Evolutionary conservation across 2,113 vertebrate genomes (phyloP).

Genomic region (Heterochromis multidens): DNA sequence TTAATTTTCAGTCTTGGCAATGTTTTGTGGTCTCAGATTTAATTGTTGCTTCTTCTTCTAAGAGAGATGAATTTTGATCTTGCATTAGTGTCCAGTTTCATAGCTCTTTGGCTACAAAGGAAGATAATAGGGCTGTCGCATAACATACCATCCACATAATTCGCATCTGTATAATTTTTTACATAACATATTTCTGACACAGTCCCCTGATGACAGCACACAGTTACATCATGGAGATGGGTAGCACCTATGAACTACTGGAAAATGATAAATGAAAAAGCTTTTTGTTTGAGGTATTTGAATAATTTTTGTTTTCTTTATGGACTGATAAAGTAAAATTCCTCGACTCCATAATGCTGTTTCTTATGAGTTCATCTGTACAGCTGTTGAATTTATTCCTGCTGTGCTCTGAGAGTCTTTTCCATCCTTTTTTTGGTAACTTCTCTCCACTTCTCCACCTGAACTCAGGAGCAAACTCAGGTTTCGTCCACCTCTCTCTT

Average conservation of each 20-base stretch:
- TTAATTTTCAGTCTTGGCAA: neutral
- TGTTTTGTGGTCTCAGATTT: neutral
- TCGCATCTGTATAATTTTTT: rapidly evolving
- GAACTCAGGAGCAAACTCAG: slow-evolving; percentile 7
- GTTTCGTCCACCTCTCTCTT: slow-evolving; percentile 10
- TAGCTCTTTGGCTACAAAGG: neutral
- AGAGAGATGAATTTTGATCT: neutral
- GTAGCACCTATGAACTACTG: neutral
- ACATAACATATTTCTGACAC: neutral
- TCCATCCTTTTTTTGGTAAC: neutral
- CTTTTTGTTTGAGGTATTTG: neutral
- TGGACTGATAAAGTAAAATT: neutral
- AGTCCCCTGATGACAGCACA: neutral
- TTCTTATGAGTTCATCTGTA: neutral
- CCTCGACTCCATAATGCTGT: neutral
- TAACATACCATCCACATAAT: neutral
- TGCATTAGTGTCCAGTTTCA: neutral
- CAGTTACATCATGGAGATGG: neutral
- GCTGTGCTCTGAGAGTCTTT: neutral
- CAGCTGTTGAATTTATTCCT: neutral
- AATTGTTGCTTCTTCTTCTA: neutral
- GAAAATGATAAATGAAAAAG: neutral
- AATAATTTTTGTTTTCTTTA: too few species aligned
- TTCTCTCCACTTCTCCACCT: neutral
- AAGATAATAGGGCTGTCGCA: neutral